Evolutionary conservation across 1,140 invertebrate genomes (phyloP).

Genomic region (Eciton burchellii): DNA sequence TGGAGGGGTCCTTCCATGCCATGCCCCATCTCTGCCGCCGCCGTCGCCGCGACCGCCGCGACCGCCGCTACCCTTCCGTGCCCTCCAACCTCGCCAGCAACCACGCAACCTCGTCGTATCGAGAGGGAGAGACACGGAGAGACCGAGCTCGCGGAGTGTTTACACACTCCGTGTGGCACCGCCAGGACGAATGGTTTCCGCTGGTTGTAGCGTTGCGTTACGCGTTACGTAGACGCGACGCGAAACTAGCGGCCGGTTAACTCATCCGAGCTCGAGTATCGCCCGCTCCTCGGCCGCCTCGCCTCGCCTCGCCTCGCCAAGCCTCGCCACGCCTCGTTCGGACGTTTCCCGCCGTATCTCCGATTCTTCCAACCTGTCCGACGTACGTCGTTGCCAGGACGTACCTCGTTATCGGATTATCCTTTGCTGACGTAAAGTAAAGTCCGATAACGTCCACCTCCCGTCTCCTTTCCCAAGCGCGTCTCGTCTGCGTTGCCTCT

Average conservation of each 20-base stretch:
- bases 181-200: constrained; percentile 73
- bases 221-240: constrained; percentile 19
- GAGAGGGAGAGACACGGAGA: constrained; percentile 44
- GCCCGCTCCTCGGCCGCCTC: background rate
- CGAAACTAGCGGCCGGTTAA: constrained; percentile 40
- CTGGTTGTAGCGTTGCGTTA: constrained; percentile 21
- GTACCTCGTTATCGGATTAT: too few relatives aligned
- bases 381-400: too few relatives aligned
- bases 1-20: background rate
- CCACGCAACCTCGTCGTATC: constrained; percentile 71
- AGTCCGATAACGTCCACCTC: too few relatives aligned
- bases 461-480: too few relatives aligned
- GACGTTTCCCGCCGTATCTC: too few relatives aligned
- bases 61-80: constrained; percentile 47
- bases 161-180: constrained; percentile 70
- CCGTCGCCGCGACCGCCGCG: constrained; percentile 63
- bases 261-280: constrained; percentile 32
- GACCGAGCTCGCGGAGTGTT: constrained; percentile 61
- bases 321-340: too few relatives aligned
- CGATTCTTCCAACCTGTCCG: too few relatives aligned
- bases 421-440: too few relatives aligned
- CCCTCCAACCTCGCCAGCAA: constrained; percentile 62
- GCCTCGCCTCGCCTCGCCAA: too few relatives aligned
- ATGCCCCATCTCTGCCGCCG: constrained; percentile 59
- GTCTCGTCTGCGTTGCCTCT: too few relatives aligned